Percentiles rank a stretch among this genome's conserved stretches.
Evolutionary conservation across 2,797 vertebrate genomes (phyloP).

Genomic region (Naso thynnoides): DNA sequence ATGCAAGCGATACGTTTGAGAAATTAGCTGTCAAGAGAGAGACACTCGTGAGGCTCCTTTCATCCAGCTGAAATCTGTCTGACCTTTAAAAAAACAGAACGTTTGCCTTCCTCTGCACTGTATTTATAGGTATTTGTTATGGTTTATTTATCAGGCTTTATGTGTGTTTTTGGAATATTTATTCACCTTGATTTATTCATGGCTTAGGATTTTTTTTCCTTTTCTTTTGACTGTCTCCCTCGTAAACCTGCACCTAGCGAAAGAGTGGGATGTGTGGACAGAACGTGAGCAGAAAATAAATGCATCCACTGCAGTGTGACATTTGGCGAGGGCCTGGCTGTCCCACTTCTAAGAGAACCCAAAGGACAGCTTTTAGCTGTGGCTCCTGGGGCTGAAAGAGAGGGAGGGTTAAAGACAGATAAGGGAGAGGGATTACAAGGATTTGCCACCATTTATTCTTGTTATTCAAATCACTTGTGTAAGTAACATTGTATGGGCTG

Average conservation of each 20-base stretch:
- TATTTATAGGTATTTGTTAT: slow-evolving; percentile 69
- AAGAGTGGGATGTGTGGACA: slow-evolving; percentile 37
- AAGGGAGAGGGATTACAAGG: slow-evolving; percentile 64
- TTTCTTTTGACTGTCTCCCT: slow-evolving; percentile 44
- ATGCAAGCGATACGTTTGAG: slow-evolving; percentile 68
- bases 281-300: slow-evolving; percentile 72
- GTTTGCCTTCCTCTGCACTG: slow-evolving; percentile 53
- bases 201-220: slow-evolving; percentile 23
- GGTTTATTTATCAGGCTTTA: slow-evolving; percentile 74
- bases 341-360: slow-evolving; percentile 68
- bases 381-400: slow-evolving; percentile 64
- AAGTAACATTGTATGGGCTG: slow-evolving; percentile 57
- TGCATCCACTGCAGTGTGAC: slow-evolving; percentile 72
- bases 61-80: slow-evolving; percentile 64
- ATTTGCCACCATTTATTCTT: slow-evolving; percentile 64
- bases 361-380: slow-evolving; percentile 71
- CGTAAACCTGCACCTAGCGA: slow-evolving; percentile 54
- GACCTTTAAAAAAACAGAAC: slow-evolving; percentile 63
- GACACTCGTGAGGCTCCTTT: slow-evolving; percentile 55
- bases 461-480: slow-evolving; percentile 64
- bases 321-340: slow-evolving; percentile 70
- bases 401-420: slow-evolving; percentile 66
- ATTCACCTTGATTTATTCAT: slow-evolving; percentile 67
- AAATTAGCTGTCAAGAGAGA: slow-evolving; percentile 74
- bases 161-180: slow-evolving; percentile 69